phyloP scores from a whole-genome alignment of 2,888 invertebrate genomes.

The Drosophila silvestris region DNA sequence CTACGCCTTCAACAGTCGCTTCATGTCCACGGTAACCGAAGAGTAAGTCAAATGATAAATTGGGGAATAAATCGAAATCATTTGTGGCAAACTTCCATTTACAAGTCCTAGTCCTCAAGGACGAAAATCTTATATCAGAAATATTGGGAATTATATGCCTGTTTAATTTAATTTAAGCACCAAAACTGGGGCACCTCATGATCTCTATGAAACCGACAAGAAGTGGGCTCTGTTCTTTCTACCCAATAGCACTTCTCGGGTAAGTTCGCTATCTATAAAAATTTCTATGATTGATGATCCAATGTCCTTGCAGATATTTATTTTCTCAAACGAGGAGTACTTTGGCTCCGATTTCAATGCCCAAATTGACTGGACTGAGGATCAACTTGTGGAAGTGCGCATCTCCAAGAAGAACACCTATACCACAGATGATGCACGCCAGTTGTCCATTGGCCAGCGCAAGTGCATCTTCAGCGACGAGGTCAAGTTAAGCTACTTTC shows the following conservation, averaged over 20 bases:
- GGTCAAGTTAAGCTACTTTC: slow-evolving; percentile 86
- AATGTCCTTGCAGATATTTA: slow-evolving; percentile 82
- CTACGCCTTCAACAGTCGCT: slow-evolving; percentile 88
- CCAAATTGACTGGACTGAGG: slow-evolving; percentile 89
- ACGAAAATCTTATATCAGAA: neutral
- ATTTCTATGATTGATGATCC: neutral
- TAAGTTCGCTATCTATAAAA: slow-evolving; percentile 27
- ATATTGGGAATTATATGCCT: neutral
- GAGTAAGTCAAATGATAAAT: slow-evolving; percentile 75
- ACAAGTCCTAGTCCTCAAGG: neutral
- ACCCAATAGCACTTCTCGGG: slow-evolving; percentile 80
- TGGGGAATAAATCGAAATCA: neutral
- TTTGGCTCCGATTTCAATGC: slow-evolving; percentile 89
- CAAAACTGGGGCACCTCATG: slow-evolving; percentile 76
- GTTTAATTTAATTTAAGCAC: slow-evolving; percentile 54
- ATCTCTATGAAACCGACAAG: slow-evolving; percentile 85
- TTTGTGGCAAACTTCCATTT: neutral
- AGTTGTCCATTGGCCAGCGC: slow-evolving; percentile 88
- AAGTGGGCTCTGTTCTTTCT: slow-evolving; percentile 84
- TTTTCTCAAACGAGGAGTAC: slow-evolving; percentile 89
- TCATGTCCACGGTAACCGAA: slow-evolving; percentile 75
- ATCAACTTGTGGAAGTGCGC: slow-evolving; percentile 82
- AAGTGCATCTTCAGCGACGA: slow-evolving; percentile 91
- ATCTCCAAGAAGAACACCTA: slow-evolving; percentile 91
- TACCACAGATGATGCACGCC: slow-evolving; percentile 90